Evolutionary conservation across 2,113 vertebrate genomes (phyloP).

Genomic region (Thalassoma bifasciatum): DNA sequence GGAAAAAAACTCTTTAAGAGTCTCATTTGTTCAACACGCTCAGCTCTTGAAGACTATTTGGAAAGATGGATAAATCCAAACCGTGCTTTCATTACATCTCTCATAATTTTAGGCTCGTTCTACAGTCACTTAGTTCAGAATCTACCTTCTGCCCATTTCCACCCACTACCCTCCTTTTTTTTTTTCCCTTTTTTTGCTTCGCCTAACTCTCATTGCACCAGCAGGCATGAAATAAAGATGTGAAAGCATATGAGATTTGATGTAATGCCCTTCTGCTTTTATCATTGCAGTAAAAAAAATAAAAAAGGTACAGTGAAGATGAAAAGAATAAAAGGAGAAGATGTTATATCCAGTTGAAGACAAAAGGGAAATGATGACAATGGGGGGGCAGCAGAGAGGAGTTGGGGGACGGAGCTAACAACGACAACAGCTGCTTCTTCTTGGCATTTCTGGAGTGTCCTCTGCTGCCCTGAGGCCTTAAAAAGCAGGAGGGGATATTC

Average conservation of each 20-base stretch:
- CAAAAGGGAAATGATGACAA: conserved; percentile 14
- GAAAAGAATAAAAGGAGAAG: conserved; percentile 19
- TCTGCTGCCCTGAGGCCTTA: conserved; percentile 18
- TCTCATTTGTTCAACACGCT: neutral
- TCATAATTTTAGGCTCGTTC: neutral
- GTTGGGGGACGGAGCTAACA: conserved; percentile 3
- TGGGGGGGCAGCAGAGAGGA: conserved; percentile 15
- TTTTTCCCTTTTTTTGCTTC: conserved; percentile 2
- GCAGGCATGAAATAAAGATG: conserved; percentile 19
- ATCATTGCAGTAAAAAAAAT: conserved; percentile 14
- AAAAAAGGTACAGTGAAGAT: conserved; percentile 17
- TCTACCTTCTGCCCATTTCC: neutral
- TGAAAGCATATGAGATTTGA: conserved; percentile 43
- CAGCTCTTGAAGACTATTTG: neutral
- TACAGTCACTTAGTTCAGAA: neutral
- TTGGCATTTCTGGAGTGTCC: conserved; percentile 29
- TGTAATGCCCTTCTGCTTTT: conserved; percentile 27
- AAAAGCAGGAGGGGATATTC: conserved; percentile 32
- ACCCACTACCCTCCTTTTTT: neutral
- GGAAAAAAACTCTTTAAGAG: neutral
- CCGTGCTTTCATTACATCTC: neutral
- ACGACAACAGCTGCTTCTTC: conserved; percentile 7
- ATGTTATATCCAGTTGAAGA: conserved; percentile 16
- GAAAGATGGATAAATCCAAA: conserved; percentile 2
- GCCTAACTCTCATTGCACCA: conserved; percentile 4